phyloP scores from a whole-genome alignment of 2,888 invertebrate species.

The Scaptomyza polygonia region DNA sequence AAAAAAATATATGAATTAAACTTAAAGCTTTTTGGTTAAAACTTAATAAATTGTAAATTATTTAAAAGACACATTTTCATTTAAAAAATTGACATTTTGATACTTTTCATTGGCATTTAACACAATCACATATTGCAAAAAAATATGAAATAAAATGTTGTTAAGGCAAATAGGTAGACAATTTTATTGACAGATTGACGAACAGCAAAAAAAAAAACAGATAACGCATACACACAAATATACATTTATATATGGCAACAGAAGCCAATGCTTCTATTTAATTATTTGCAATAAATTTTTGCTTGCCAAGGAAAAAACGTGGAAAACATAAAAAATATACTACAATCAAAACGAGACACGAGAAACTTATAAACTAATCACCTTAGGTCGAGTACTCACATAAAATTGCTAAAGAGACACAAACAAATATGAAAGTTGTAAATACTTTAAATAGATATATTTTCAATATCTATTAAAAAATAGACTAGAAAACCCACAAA shows the following conservation, averaged over 20 bases:
- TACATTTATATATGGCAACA: conserved; percentile 36
- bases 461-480: conserved; percentile 9
- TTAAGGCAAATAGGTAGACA: conserved; percentile 26
- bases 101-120: conserved; percentile 11
- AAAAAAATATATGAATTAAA: neutral
- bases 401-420: conserved; percentile 58
- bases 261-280: conserved; percentile 20
- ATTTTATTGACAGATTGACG: conserved; percentile 43
- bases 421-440: conserved; percentile 45
- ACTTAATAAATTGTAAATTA: neutral
- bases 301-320: conserved; percentile 2
- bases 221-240: conserved; percentile 43
- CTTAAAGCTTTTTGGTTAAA: neutral
- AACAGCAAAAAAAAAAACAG: conserved; percentile 37
- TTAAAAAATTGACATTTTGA: conserved; percentile 5
- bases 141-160: conserved; percentile 4
- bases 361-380: conserved; percentile 52
- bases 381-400: conserved; percentile 58
- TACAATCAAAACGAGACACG: conserved; percentile 18
- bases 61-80: conserved; percentile 16
- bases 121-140: neutral
- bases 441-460: conserved; percentile 20
- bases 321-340: conserved; percentile 22
- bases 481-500: conserved; percentile 57
- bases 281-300: conserved; percentile 14